Conservation (phyloP, 1,140 invertebrate species). For the Atta texana region DNA sequence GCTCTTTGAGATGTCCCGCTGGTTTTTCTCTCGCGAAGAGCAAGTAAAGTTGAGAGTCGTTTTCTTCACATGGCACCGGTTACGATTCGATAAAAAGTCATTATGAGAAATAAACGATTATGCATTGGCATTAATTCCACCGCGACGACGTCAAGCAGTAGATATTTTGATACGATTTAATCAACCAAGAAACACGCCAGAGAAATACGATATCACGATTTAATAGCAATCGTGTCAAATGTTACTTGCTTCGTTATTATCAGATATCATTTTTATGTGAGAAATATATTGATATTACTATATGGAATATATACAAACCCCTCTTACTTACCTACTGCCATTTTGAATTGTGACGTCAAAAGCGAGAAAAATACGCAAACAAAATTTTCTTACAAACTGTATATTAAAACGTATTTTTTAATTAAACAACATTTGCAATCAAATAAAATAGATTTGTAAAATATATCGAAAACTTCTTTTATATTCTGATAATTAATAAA, state of each 20-base stretch:
- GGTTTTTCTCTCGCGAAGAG: background rate
- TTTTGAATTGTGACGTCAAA: no score
- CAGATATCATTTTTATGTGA: constrained; percentile 24
- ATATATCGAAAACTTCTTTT: no score
- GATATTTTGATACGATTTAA: constrained; percentile 55
- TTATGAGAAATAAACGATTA: constrained; percentile 52
- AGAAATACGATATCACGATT: constrained; percentile 44
- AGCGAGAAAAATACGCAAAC: no score
- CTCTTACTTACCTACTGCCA: no score
- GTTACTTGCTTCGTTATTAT: constrained; percentile 41
- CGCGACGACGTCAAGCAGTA: background rate
- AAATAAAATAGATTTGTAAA: no score
- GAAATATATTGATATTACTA: constrained; percentile 25
- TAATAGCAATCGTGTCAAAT: constrained; percentile 47
- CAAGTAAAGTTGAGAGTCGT: background rate
- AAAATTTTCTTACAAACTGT: no score
- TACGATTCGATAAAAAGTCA: constrained; percentile 48
- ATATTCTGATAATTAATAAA: no score
- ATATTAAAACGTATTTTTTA: no score
- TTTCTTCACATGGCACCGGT: background rate
- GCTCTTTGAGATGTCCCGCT: background rate
- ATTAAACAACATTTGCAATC: no score
- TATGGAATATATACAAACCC: no score
- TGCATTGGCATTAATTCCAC: constrained; percentile 26
- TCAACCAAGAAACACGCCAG: constrained; percentile 8